Evolutionary conservation across 2,888 invertebrate genomes (phyloP).

Genomic region (Carpatolechia fugitivella): DNA sequence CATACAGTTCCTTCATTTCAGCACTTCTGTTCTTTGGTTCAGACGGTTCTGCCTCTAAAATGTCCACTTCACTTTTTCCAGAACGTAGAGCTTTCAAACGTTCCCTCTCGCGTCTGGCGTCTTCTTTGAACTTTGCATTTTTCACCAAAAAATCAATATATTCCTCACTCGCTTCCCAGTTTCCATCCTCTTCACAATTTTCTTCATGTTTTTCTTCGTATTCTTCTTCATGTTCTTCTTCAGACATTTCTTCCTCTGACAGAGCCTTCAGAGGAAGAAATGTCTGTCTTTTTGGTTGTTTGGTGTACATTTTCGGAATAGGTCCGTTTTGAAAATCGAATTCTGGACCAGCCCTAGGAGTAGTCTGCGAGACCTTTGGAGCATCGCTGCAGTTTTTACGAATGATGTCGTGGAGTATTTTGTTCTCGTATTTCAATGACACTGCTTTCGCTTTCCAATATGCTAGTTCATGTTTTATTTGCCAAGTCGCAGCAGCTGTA

Average conservation of each 20-base stretch:
- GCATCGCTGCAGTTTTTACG: constrained; percentile 35
- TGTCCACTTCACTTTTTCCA: constrained; percentile 28
- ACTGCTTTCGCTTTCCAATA: constrained; percentile 81
- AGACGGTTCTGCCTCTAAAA: constrained; percentile 35
- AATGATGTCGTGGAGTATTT: constrained; percentile 73
- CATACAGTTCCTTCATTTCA: constrained; percentile 80
- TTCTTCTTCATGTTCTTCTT: constrained; percentile 22
- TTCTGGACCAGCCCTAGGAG: background rate
- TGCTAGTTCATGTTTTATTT: constrained; percentile 78
- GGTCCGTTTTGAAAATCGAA: background rate
- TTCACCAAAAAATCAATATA: constrained; percentile 81
- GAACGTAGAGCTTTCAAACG: constrained; percentile 35
- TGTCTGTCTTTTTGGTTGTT: background rate
- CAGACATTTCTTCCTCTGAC: constrained; percentile 15
- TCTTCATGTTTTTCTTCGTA: constrained; percentile 22
- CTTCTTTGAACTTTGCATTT: constrained; percentile 77
- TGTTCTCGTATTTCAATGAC: constrained; percentile 79
- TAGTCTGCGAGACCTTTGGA: background rate
- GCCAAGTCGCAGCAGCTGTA: constrained; percentile 64
- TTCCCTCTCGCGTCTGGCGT: constrained; percentile 50
- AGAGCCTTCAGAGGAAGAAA: no score
- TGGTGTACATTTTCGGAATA: background rate
- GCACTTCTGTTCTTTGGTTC: constrained; percentile 43
- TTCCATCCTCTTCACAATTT: constrained; percentile 17
- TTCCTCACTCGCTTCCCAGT: constrained; percentile 81